phyloP scores from a whole-genome alignment of 2,888 invertebrate species.

The Mythimna ferrago region DNA sequence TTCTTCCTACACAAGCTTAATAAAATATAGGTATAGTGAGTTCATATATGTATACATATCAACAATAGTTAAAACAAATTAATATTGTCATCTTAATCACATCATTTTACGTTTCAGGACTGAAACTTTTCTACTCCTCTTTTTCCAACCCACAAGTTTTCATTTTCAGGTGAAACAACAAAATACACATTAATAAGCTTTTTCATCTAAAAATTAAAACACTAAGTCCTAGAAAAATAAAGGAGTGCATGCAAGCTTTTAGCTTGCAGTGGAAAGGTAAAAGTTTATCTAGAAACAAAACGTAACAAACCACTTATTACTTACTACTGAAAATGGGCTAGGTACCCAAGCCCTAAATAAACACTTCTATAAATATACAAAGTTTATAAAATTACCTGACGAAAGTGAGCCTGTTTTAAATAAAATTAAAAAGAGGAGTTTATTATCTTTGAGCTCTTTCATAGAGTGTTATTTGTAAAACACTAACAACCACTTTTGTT shows the following conservation, averaged over 20 bases:
- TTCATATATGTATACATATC: no score
- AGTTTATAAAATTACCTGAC: background rate
- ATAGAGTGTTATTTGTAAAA: no score
- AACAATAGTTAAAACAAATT: no score
- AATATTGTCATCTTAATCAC: no score
- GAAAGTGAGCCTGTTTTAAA: background rate
- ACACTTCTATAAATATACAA: background rate
- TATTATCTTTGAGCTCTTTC: background rate
- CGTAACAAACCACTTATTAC: background rate
- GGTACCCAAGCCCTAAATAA: background rate
- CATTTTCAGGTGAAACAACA: background rate
- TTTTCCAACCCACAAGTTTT: background rate
- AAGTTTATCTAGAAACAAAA: background rate
- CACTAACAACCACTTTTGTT: no score
- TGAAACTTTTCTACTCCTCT: background rate
- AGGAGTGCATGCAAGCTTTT: background rate
- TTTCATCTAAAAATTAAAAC: background rate
- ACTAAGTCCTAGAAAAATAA: background rate
- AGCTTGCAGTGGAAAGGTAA: background rate
- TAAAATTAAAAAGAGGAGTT: background rate
- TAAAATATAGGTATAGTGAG: no score
- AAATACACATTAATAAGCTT: no score
- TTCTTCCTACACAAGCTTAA: no score
- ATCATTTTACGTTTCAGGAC: background rate
- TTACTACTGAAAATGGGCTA: background rate